Evolutionary conservation across 2,888 invertebrate species (phyloP).

Genomic region (Scaeva pyrastri): DNA sequence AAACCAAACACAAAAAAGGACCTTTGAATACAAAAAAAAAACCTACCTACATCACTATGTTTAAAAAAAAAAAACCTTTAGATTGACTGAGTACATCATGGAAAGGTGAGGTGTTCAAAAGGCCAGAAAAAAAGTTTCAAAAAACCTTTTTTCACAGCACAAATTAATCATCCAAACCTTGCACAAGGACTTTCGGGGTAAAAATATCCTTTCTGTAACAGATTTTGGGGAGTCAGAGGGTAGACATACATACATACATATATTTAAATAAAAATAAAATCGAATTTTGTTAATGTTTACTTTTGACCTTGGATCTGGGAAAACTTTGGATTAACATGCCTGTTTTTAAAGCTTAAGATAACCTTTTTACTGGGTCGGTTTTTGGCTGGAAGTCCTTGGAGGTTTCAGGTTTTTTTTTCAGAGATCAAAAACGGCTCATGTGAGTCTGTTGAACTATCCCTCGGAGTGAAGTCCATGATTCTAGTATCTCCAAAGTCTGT

Average conservation of each 20-base stretch:
- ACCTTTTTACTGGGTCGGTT: too few species aligned
- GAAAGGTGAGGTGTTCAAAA: neutral
- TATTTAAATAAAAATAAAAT: slow-evolving; percentile 4
- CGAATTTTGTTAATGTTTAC: slow-evolving; percentile 8
- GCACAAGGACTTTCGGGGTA: neutral
- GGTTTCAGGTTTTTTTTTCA: too few species aligned
- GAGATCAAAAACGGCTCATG: too few species aligned
- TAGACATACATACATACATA: neutral
- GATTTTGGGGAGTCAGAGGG: neutral
- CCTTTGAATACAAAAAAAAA: neutral
- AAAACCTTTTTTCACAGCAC: slow-evolving; percentile 10
- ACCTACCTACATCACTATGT: neutral
- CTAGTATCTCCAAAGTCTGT: too few species aligned
- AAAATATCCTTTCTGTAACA: neutral
- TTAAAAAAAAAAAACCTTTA: neutral
- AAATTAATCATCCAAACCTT: slow-evolving; percentile 24
- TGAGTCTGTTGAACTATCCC: too few species aligned
- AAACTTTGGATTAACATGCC: neutral
- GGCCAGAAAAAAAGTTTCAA: neutral
- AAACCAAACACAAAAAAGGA: neutral
- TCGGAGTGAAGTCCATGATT: too few species aligned
- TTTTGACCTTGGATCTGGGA: neutral
- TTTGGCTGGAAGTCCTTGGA: too few species aligned
- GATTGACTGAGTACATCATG: slow-evolving; percentile 21
- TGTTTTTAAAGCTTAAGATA: too few species aligned